A percentile compares a stretch with the other conserved stretches of the same genome.
Evolutionary conservation across 2,888 invertebrate species (phyloP).

Genomic region (Eilema caniola): DNA sequence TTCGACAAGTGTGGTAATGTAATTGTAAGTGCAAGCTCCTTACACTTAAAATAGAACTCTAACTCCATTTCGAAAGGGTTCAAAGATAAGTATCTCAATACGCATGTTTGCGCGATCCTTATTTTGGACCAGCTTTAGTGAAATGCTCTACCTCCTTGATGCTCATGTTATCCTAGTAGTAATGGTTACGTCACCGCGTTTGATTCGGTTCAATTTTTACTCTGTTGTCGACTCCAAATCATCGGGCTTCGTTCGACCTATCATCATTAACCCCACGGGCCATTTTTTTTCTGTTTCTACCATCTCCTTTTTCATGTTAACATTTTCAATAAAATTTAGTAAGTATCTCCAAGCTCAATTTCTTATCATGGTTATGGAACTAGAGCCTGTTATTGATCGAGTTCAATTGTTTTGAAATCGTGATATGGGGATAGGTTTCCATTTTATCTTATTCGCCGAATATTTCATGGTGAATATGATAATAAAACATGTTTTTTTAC

Average conservation of each 20-base stretch:
- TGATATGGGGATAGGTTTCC: too few species aligned
- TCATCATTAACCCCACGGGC: slow-evolving; percentile 8
- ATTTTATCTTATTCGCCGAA: too few species aligned
- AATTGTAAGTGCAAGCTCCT: slow-evolving; percentile 58
- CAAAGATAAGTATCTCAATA: not conserved
- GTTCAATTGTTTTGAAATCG: too few species aligned
- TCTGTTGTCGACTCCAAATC: not conserved
- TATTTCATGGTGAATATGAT: too few species aligned
- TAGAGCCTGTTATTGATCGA: too few species aligned
- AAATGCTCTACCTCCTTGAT: slow-evolving; percentile 50
- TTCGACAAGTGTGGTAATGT: slow-evolving; percentile 79
- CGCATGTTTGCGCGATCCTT: not conserved
- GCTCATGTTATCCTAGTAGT: slow-evolving; percentile 68
- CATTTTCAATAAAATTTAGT: too few species aligned
- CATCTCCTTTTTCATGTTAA: not conserved
- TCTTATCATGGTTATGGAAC: too few species aligned
- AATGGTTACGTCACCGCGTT: slow-evolving; percentile 76
- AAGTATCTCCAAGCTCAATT: too few species aligned
- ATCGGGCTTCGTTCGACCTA: not conserved
- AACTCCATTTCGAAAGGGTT: not conserved
- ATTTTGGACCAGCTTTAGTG: slow-evolving; percentile 6
- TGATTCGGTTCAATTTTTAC: slow-evolving; percentile 30
- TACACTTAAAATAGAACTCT: slow-evolving; percentile 9
- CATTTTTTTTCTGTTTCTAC: not conserved
- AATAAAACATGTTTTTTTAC: too few species aligned